These are phyloP conservation scores for Oxycera nigricornis DNA, from an alignment of 2,888 invertebrate species.

Conservation along the genomic window DNA sequence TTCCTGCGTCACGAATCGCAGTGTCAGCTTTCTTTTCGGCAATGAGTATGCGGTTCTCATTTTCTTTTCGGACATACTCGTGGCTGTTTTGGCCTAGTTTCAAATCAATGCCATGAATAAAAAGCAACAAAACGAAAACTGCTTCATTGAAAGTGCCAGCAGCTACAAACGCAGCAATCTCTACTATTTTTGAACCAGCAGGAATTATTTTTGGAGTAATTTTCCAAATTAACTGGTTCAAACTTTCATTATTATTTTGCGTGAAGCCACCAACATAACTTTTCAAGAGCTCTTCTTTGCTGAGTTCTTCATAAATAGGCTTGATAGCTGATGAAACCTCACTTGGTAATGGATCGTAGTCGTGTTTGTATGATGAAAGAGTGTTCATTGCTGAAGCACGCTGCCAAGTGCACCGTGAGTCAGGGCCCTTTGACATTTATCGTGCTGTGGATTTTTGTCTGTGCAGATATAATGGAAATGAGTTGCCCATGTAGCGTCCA, in stretches of 20 bases:
- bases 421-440: too few species aligned
- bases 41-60: too few species aligned
- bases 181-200: not conserved
- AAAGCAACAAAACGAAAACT: too few species aligned
- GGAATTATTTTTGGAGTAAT: not conserved
- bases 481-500: too few species aligned
- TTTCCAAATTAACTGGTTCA: too few species aligned
- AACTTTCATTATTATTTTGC: slow-evolving; percentile 16
- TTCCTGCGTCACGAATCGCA: too few species aligned
- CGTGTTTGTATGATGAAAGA: slow-evolving; percentile 34
- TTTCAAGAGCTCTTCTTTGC: slow-evolving; percentile 2
- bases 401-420: too few species aligned
- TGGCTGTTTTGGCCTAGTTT: slow-evolving; percentile 9
- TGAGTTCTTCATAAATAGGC: slow-evolving; percentile 48
- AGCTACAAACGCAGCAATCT: not conserved
- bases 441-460: too few species aligned
- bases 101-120: slow-evolving; percentile 15
- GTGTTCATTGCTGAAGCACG: too few species aligned
- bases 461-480: too few species aligned
- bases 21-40: too few species aligned
- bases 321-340: slow-evolving; percentile 43
- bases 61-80: not conserved
- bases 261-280: slow-evolving; percentile 9
- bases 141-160: too few species aligned
- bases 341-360: slow-evolving; percentile 28